Evolutionary conservation across 1,140 invertebrate species (phyloP).

Genomic region (Lepidostoma basale): DNA sequence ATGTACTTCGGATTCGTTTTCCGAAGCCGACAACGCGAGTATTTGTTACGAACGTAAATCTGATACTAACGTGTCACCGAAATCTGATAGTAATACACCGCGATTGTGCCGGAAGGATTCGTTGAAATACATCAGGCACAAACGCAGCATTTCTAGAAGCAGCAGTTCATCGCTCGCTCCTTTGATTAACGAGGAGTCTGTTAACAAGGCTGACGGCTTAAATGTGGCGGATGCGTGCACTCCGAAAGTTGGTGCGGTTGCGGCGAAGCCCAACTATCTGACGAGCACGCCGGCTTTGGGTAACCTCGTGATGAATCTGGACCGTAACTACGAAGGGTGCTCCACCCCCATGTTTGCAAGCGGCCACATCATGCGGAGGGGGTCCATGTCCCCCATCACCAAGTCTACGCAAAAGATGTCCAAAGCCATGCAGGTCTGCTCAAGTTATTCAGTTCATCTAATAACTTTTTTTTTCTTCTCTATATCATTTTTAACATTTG

Average conservation of each 20-base stretch:
- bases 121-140: slow-evolving; percentile 26
- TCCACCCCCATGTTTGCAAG: slow-evolving; percentile 58
- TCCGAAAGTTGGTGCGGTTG: neutral
- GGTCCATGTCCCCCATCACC: slow-evolving; percentile 86
- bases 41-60: neutral
- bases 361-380: slow-evolving; percentile 61
- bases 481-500: neutral
- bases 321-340: slow-evolving; percentile 48
- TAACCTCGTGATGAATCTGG: slow-evolving; percentile 48
- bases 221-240: neutral
- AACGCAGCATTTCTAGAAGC: neutral
- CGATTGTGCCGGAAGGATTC: slow-evolving; percentile 35
- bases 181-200: neutral
- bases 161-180: slow-evolving; percentile 2
- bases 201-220: neutral
- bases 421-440: slow-evolving; percentile 82
- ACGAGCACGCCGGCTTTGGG: slow-evolving; percentile 64
- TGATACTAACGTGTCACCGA: neutral
- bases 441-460: neutral
- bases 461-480: slow-evolving; percentile 1
- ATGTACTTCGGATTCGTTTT: slow-evolving; percentile 31
- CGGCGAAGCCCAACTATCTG: slow-evolving; percentile 45
- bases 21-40: slow-evolving; percentile 12
- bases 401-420: slow-evolving; percentile 83
- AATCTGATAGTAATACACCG: slow-evolving; percentile 8